phyloP scores from a whole-genome alignment of 2,797 vertebrate species.

The Sebastes ruberrimus region DNA sequence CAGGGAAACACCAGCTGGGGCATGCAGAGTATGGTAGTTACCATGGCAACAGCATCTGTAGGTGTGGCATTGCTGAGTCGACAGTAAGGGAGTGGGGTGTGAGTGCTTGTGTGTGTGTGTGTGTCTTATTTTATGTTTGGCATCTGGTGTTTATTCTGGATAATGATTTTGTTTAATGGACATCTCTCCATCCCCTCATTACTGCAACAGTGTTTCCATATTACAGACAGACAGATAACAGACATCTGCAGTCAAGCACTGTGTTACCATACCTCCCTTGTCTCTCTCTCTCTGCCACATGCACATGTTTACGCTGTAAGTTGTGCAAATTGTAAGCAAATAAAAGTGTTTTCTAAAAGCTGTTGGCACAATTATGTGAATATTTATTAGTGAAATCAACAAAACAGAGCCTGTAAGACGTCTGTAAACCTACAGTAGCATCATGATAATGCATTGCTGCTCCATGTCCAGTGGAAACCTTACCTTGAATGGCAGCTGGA shows the following conservation, averaged over 20 bases:
- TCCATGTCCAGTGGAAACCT: not conserved
- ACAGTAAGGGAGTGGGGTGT: conserved; percentile 32
- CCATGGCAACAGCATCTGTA: conserved; percentile 83
- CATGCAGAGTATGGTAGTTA: conserved; percentile 63
- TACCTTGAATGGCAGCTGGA: too few species aligned
- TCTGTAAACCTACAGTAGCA: too few species aligned
- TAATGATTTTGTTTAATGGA: not conserved
- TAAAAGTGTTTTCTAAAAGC: not conserved
- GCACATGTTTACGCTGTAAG: not conserved
- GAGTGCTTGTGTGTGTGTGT: conserved; percentile 8
- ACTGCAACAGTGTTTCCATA: not conserved
- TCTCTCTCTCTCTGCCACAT: not conserved
- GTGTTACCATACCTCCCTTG: not conserved
- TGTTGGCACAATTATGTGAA: not conserved
- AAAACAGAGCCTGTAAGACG: too few species aligned
- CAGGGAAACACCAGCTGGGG: conserved; percentile 71
- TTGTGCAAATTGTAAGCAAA: not conserved
- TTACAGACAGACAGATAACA: not conserved
- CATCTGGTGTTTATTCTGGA: not conserved
- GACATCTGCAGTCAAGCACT: not conserved
- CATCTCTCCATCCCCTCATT: not conserved
- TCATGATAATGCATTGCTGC: not conserved
- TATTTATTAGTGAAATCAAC: too few species aligned
- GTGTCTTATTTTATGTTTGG: not conserved
- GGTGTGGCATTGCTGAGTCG: conserved; percentile 70